A percentile compares a stretch with the other conserved stretches of the same genome.
phyloP scores from a whole-genome alignment of 2,113 vertebrate species.

The Bubo blakistoni region DNA sequence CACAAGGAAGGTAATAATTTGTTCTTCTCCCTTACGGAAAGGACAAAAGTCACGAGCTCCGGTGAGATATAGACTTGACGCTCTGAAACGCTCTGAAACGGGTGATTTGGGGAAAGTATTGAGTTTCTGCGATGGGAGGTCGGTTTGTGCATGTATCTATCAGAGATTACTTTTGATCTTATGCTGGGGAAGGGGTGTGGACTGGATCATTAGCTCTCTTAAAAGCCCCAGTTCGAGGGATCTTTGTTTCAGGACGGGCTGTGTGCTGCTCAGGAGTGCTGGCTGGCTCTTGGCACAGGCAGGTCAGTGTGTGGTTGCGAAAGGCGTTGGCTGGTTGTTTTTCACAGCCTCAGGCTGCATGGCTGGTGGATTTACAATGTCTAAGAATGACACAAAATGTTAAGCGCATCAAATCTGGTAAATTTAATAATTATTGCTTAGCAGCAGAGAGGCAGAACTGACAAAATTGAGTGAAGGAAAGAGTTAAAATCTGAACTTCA shows the following conservation, averaged over 20 bases:
- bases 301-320: neutral
- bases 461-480: neutral
- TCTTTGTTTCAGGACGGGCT: neutral
- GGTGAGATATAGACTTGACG: rapidly evolving
- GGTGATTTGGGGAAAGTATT: rapidly evolving
- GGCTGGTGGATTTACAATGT: too few species aligned
- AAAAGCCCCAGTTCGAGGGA: neutral
- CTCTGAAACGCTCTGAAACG: rapidly evolving
- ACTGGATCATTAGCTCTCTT: neutral
- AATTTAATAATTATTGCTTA: neutral
- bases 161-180: neutral
- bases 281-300: neutral
- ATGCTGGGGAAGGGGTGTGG: neutral
- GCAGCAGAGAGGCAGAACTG: neutral
- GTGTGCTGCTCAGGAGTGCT: rapidly evolving
- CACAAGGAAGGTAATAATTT: neutral
- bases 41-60: neutral
- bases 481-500: neutral
- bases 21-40: neutral
- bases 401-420: too few species aligned
- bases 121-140: rapidly evolving
- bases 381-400: neutral
- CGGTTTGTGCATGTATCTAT: neutral
- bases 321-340: neutral
- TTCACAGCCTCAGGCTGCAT: neutral